A percentile compares a stretch with the other conserved stretches of the same genome.
phyloP scores from a whole-genome alignment of 2,888 invertebrate genomes.

The Quadroppia sp. region DNA sequence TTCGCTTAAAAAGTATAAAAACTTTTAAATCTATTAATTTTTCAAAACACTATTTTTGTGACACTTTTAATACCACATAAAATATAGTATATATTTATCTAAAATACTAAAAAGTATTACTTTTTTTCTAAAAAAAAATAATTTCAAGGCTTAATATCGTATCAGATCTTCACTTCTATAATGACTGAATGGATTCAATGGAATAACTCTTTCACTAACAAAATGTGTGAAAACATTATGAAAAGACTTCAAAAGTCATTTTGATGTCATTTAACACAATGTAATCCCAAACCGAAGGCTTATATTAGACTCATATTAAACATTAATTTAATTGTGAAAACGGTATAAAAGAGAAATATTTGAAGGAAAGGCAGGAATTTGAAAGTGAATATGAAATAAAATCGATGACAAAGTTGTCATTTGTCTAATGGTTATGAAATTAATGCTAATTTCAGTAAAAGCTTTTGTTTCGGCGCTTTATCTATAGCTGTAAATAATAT shows the following conservation, averaged over 20 bases:
- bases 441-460: slow-evolving; percentile 35
- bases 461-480: slow-evolving; percentile 7
- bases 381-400: background rate
- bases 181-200: background rate
- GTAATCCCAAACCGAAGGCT: background rate
- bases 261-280: slow-evolving; percentile 12
- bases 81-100: background rate
- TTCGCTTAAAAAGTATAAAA: slow-evolving; percentile 2
- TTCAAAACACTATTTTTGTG: background rate
- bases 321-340: background rate
- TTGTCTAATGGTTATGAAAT: slow-evolving; percentile 33
- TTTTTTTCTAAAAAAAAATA: background rate
- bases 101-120: background rate
- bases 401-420: background rate
- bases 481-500: background rate
- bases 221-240: background rate
- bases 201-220: background rate
- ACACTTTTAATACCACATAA: slow-evolving; percentile 3
- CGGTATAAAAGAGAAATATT: background rate
- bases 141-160: slow-evolving; percentile 13
- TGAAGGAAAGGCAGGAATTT: background rate
- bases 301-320: background rate
- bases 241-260: slow-evolving; percentile 33
- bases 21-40: slow-evolving; percentile 17
- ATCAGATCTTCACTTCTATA: slow-evolving; percentile 11